Evolutionary conservation across 2,888 invertebrate genomes (phyloP), one percentile per base, ranked within the genome.

Genomic region (Linnaemya tessellans): DNA sequence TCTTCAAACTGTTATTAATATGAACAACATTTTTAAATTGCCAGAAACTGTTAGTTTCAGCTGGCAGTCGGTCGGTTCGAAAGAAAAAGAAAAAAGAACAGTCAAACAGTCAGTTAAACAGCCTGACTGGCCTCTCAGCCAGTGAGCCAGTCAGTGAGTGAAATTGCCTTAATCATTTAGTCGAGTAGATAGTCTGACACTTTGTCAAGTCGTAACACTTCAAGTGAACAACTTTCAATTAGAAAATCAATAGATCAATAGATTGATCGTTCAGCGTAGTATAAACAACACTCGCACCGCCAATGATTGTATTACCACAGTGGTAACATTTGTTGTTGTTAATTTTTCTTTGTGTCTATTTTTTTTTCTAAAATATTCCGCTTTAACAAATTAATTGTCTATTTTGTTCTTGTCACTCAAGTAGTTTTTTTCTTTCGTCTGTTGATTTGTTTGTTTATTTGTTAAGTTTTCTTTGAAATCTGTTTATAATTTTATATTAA

Each of bases 321-420:
- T 46, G 62, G 20, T 58, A 67, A 30, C 30, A 65, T 56, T 80
- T 46, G 30, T 46, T n/a, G n/a, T 67, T 67, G 18, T 30, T 43
- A 10, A 51, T 22, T 51, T 35, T 56, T 51, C 15, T 67, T 46
- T n/a, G 20, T 70, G 20, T 46, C 10, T 71, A 11, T 67, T 49
- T 15, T 22, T 56, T 30, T 18, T 11, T 54, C 15, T 79, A 38
- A 71, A 60, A 80, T 75, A 67, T 81, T 73, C 73, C 78, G 81
- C 77, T 62, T 68, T 81, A 73, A 84, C 77, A 81, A 87, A 86
- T 87, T 87, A 87, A 87, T 87, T 87, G 87, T 83, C 82, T 86
- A 87, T 86, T 84, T 87, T 82, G 80, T 85, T 79, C 81, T 86
- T 82, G 84, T 78, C 71, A 58, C 80, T 86, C 84, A 78, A 86